Base-by-base conservation (phyloP, 2,888 invertebrate species). In the Drosophila putrida region DNA sequence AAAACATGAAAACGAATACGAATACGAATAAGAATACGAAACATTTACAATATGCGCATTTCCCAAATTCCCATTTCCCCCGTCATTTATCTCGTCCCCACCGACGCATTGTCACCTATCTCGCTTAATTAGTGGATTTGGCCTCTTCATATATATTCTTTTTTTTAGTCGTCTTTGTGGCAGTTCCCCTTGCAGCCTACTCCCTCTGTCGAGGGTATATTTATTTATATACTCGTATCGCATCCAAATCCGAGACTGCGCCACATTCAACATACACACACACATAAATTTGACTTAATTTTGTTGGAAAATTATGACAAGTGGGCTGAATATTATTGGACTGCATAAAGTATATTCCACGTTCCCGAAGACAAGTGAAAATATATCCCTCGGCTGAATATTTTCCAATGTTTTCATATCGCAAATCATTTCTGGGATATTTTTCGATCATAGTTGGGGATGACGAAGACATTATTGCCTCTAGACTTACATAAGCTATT, bases 101-200 rank as follows among this genome's bases (percentile, higher is more conserved):
- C 38, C 43, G 47, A 53, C 38, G 63, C 75, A 83, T 85, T 88
- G 84, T 83, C 85, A 85, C 87, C 85, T 83, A 64, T 68, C 71
- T 63, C 73, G 68, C 84, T 87, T 86, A 89, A 86, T 89, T 86
- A 85, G 89, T 85, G 88, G 85, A 85, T 87, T 87, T 89, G 79
- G 62, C 67, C 55, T 78, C 60, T 73, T 72, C 71, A 58, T 69
- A 71, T 61, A 2, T 57, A 13, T 51, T 11, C 3, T 20, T 13
- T 15, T 35, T 49, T 35, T 13, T 33, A 10, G 27, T 8, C 10
- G 28, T 38, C 47, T 33, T 35, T 5, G 41, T 28, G 28, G 28
- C 28, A 6, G 28, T 28, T 28, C 28, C 31, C 4, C 10, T 10
- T 0, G 10, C 10, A 35, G 35, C 10, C 25, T 43, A 55, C 50